Percentiles rank a stretch among this genome's conserved stretches.
These are phyloP conservation scores for Zygothrica quintamaculata DNA, from an alignment of 2,888 invertebrate species.

Conservation along the genomic window DNA sequence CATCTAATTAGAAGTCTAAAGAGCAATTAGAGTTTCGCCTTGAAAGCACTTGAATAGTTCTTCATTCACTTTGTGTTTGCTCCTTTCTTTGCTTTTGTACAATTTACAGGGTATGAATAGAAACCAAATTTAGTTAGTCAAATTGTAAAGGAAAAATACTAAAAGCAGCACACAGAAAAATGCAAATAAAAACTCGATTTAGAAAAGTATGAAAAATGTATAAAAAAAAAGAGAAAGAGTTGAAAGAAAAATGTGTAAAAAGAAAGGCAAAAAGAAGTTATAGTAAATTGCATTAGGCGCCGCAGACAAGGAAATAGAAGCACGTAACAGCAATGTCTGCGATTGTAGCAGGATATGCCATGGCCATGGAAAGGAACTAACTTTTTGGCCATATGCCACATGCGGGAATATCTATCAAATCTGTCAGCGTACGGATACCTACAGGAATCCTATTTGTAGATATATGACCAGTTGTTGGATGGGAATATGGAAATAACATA, in stretches of 20 bases:
- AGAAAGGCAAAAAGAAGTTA: conserved; percentile 17
- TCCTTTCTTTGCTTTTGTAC: too few species aligned
- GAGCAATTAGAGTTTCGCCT: too few species aligned
- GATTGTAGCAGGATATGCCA: background rate
- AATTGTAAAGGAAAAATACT: conserved; percentile 13
- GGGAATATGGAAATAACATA: too few species aligned
- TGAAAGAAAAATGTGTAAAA: conserved; percentile 1
- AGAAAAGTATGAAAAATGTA: conserved; percentile 3
- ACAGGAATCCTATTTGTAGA: too few species aligned
- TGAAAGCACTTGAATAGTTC: too few species aligned
- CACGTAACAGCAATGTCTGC: conserved; percentile 47
- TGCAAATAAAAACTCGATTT: conserved; percentile 40
- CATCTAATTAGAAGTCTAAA: background rate
- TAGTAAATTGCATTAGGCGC: conserved; percentile 66
- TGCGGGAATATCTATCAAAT: conserved; percentile 38
- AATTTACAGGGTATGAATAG: conserved; percentile 28
- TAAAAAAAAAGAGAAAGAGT: background rate
- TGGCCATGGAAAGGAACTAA: conserved; percentile 5
- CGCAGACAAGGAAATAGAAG: conserved; percentile 62
- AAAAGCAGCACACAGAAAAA: conserved; percentile 28
- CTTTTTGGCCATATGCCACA: conserved; percentile 30
- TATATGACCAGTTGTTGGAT: too few species aligned
- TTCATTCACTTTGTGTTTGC: too few species aligned
- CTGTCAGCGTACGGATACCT: too few species aligned
- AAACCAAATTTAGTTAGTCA: conserved; percentile 52